Base-by-base conservation (phyloP, 2,797 vertebrate species). In the Gallinago nigripennis region DNA sequence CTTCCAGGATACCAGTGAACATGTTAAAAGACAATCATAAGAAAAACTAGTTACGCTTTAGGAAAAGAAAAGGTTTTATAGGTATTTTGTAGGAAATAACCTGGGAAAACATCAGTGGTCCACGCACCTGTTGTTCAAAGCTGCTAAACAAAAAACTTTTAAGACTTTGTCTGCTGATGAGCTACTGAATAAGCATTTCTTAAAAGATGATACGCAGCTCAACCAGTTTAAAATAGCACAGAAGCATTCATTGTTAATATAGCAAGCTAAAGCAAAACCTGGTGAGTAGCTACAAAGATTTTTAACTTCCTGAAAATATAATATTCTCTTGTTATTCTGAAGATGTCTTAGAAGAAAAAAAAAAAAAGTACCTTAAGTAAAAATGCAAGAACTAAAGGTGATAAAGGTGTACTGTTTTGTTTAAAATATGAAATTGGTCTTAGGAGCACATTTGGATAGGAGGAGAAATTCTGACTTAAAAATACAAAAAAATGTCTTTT, bases 161-260 rank as follows among this genome's bases (percentile, higher is more conserved):
- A 66, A 46, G 75, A 85, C 78, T 83, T 60, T 76, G 13, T 60
- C 16, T 51, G 11, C 81, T 92, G 90, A 82, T 61, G 81, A 92
- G 61, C 45, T 93, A 80, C 71, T 63, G 51, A 82, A 90, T n/a
- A 92, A 69, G 69, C 81, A 95, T 60, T 88, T 94, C 50, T 75
- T 57, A 68, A 86, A 76, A 82, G 15, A 48, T 41, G 75, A 92
- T 70, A 70, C 0, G 1, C 33, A 53, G 33, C 76, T 84, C 65
- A 94, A 77, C 56, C 90, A 92, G 63, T 75, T 73, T 65, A 82
- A 82, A 61, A 24, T 63, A 89, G n/a, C 71, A 17, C 68, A 60
- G 84, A 94, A 92, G 25, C 5, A 16, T 51, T 83, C 30, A 54
- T 31, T 46, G 64, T 85, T 72, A 76, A 64, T 75, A 80, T 9